A percentile compares a stretch with the other conserved stretches of the same genome.
These are phyloP conservation scores for Pangasianodon hypophthalmus DNA, from an alignment of 2,113 vertebrate genomes.

Conservation along the genomic window DNA sequence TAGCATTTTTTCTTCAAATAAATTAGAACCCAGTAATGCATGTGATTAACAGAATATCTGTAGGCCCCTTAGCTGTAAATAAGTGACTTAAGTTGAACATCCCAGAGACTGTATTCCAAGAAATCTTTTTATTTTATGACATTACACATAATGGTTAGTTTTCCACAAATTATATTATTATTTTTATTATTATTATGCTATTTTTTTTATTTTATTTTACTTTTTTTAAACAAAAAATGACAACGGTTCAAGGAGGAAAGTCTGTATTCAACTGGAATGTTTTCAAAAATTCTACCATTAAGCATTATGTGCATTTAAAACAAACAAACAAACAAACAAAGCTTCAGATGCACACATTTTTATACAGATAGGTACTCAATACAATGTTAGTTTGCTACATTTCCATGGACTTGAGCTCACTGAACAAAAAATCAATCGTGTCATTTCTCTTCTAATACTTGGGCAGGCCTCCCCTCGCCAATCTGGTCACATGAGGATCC, in stretches of 20 bases:
- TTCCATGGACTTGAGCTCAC: neutral
- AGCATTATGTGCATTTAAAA: neutral
- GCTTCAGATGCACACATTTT: neutral
- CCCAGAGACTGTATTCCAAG: neutral
- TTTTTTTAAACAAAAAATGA: neutral
- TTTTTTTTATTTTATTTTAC: too few relatives aligned
- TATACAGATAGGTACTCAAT: neutral
- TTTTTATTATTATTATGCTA: neutral
- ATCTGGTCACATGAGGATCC: neutral
- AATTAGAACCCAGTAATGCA: neutral
- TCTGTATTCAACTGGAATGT: constrained; percentile 39
- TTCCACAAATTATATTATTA: neutral
- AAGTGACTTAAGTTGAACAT: neutral
- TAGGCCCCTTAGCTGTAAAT: neutral
- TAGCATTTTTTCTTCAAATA: neutral
- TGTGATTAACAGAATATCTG: neutral
- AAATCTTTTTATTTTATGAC: constrained; percentile 21
- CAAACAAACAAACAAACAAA: neutral
- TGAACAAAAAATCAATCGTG: neutral
- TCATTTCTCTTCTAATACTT: neutral
- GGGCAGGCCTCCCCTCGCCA: neutral
- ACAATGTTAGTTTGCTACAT: constrained; percentile 16
- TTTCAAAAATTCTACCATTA: constrained; percentile 17
- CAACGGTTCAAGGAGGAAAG: neutral
- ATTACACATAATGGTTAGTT: constrained; percentile 19